A percentile compares a stretch with the other conserved stretches of the same genome.
Conservation (phyloP, 92 coral and sea anemone species). For the Zoanthus gigantus region DNA sequence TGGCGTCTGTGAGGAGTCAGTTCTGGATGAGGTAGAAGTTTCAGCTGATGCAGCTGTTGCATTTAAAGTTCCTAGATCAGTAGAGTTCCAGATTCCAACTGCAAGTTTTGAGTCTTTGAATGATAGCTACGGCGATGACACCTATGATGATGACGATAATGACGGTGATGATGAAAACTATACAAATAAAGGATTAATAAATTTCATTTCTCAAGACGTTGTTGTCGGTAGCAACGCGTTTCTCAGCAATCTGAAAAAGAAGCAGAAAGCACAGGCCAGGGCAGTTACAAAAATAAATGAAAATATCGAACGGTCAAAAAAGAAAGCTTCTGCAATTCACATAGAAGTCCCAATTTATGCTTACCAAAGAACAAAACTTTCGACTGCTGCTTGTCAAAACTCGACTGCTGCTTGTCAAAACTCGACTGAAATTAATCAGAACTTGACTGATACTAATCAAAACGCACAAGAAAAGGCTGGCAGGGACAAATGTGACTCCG, state of each 20-base stretch:
- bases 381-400: no score
- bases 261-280: slow-evolving; percentile 65
- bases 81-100: slow-evolving; percentile 86
- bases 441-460: no score
- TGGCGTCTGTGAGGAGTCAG: slow-evolving; percentile 52
- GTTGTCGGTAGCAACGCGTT: slow-evolving; percentile 70
- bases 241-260: slow-evolving; percentile 64
- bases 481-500: no score
- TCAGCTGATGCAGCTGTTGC: slow-evolving; percentile 32
- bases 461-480: no score
- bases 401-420: no score
- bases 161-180: neutral
- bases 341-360: slow-evolving; percentile 14
- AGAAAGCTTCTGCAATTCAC: slow-evolving; percentile 45
- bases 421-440: no score
- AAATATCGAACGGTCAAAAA: slow-evolving; percentile 73
- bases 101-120: slow-evolving; percentile 62
- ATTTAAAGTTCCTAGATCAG: slow-evolving; percentile 56
- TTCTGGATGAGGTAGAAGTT: slow-evolving; percentile 60
- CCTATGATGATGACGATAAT: neutral
- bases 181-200: neutral
- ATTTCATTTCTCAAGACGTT: slow-evolving; percentile 70
- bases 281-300: slow-evolving; percentile 75
- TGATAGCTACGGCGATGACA: slow-evolving; percentile 60
- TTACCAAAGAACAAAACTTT: no score